Evolutionary conservation across 2,113 vertebrate species (phyloP), one percentile per base, ranked within the genome.

Genomic region (Trochalopteron elliotii): DNA sequence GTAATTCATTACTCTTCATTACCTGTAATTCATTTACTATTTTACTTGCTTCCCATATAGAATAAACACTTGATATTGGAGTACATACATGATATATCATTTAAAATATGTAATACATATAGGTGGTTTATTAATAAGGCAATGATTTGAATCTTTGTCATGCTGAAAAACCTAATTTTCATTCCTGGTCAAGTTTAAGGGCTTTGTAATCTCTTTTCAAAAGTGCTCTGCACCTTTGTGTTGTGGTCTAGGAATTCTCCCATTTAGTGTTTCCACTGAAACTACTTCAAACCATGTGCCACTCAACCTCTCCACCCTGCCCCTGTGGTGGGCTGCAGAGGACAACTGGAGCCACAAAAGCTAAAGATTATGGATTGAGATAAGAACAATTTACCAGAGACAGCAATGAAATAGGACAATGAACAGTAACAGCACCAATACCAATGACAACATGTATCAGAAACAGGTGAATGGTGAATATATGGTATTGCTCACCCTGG

Each of bases 361-460:
- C 35, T 40, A 25, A 67, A 49, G 24, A 35, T 25, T 24, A 49
- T 25, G 12, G 35, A 42, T 2, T 57, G 35, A 75, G 10, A 13
- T 42, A 57, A 75, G 31, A 67, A 57, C 13, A 30, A 49, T 42
- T 49, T 42, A 57, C 10, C 2, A 15, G 42, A 75, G 20, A 57
- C 15, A 56, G 20, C 30, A 75, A 57, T 17, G 24, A 85, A 57
- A 30, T n/a, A 56, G 56, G 69, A n/a, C 22, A 61, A 37, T 0
- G 2, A 63, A 37, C 12, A 84, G 23, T 19, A 64, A 74, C 23
- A 56, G 28, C 50, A 74, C 56, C 59, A n/a, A 64, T 15, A 56
- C 14, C n/a, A 33, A 47, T 3, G 8, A 42, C 14, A 55, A 33
- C 0, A 0, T 23, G 14, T 45, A 55, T 11, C 10, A 47, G n/a